A percentile compares a stretch with the other conserved stretches of the same genome.
Evolutionary conservation across 2,797 vertebrate species (phyloP).

Genomic region (Nasua narica): DNA sequence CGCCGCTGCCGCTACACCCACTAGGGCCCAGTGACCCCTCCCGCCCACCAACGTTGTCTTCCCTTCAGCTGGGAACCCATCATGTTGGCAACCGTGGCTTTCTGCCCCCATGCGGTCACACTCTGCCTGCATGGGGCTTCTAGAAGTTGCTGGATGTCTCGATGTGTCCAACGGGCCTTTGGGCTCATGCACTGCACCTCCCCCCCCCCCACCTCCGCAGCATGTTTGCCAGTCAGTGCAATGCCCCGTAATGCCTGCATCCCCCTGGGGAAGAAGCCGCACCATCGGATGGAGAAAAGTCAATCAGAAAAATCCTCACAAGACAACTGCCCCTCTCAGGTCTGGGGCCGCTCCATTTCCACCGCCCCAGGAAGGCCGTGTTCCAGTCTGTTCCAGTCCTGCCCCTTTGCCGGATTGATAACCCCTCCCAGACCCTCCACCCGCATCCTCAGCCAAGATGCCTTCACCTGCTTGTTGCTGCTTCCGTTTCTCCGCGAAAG

Average conservation of each 20-base stretch:
- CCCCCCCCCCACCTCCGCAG: accelerated
- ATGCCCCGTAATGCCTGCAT: accelerated
- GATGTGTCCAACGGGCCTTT: neutral
- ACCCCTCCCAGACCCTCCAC: neutral
- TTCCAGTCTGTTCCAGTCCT: neutral
- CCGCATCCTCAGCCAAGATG: neutral
- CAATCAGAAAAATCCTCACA: neutral
- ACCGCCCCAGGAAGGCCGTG: neutral
- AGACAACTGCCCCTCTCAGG: neutral
- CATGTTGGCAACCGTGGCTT: too few species aligned
- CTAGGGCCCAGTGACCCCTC: neutral
- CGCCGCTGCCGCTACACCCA: neutral
- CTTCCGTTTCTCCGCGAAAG: neutral
- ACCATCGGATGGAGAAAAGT: neutral
- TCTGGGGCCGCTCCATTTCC: neutral
- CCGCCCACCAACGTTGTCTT: neutral
- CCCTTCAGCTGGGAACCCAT: neutral
- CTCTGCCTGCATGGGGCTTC: neutral
- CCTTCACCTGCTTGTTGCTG: neutral
- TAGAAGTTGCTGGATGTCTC: neutral
- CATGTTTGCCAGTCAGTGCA: neutral
- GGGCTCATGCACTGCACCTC: neutral
- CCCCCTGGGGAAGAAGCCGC: neutral
- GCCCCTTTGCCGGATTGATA: too few species aligned
- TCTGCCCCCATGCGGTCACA: neutral